Percentiles rank a stretch among this genome's conserved stretches.
These are phyloP conservation scores for Drosophila mulleri DNA, from an alignment of 2,888 invertebrate species.

Conservation along the genomic window DNA sequence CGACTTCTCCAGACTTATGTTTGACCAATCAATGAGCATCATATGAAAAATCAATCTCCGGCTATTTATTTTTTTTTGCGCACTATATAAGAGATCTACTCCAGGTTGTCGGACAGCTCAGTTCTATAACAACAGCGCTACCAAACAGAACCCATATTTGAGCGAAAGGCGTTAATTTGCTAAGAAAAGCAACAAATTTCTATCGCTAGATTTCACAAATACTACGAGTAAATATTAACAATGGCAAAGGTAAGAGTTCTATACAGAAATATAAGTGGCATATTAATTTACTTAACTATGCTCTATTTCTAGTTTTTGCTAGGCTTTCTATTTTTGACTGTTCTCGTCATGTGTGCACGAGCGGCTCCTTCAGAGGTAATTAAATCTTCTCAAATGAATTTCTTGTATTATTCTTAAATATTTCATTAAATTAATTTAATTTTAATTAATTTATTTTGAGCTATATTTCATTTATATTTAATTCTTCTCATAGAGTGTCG, in stretches of 20 bases:
- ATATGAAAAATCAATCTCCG: conserved; percentile 71
- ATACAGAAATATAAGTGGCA: conserved; percentile 1
- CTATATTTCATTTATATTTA: background rate
- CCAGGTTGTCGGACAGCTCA: conserved; percentile 41
- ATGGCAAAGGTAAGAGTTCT: conserved; percentile 61
- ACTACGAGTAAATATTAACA: conserved; percentile 44
- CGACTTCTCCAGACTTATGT: conserved; percentile 68
- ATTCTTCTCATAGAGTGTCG: conserved; percentile 13
- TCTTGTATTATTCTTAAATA: background rate
- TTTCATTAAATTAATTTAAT: too few species aligned
- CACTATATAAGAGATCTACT: conserved; percentile 70
- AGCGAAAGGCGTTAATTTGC: conserved; percentile 69
- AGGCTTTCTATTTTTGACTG: conserved; percentile 19
- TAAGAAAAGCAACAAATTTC: conserved; percentile 14
- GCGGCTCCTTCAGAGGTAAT: conserved; percentile 63
- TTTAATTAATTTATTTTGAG: too few species aligned
- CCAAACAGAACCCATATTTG: conserved; percentile 38
- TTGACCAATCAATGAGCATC: conserved; percentile 69
- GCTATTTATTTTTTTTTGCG: conserved; percentile 36
- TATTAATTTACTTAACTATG: conserved; percentile 26
- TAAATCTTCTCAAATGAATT: background rate
- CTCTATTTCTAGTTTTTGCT: conserved; percentile 54
- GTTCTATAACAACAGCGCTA: conserved; percentile 52
- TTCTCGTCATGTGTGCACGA: conserved; percentile 23
- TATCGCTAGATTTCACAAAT: conserved; percentile 59